phyloP scores from a whole-genome alignment of 2,797 vertebrate species.

The Anabas testudineus region DNA sequence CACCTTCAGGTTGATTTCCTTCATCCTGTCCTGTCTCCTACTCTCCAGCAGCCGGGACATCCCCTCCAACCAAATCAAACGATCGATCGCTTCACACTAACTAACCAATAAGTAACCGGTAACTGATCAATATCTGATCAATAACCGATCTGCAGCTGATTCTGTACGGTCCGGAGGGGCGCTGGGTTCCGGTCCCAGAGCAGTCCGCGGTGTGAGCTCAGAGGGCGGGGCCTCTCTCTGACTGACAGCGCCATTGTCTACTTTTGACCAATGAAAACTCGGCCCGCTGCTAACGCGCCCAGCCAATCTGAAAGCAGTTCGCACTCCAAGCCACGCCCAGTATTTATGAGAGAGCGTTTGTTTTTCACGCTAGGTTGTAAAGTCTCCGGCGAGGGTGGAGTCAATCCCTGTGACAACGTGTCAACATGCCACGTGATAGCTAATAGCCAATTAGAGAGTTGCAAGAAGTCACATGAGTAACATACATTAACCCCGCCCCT shows the following conservation, averaged over 20 bases:
- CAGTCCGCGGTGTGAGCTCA: slow-evolving; percentile 63
- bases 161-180: background rate
- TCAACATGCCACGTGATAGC: slow-evolving; percentile 38
- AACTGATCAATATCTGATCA: background rate
- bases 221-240: slow-evolving; percentile 27
- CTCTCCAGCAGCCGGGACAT: slow-evolving; percentile 84
- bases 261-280: slow-evolving; percentile 50
- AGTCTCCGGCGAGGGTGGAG: background rate
- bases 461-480: slow-evolving; percentile 22
- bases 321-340: background rate
- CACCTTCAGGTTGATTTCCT: slow-evolving; percentile 83
- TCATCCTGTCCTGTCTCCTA: slow-evolving; percentile 84
- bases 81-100: background rate
- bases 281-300: slow-evolving; percentile 10
- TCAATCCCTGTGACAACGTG: slow-evolving; percentile 65
- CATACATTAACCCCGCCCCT: slow-evolving; percentile 6
- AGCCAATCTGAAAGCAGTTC: slow-evolving; percentile 32
- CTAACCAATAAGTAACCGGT: background rate
- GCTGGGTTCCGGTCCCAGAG: slow-evolving; percentile 65
- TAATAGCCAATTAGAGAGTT: background rate
- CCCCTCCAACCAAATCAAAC: slow-evolving; percentile 14
- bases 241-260: slow-evolving; percentile 41
- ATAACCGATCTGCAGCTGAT: background rate
- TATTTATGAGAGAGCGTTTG: slow-evolving; percentile 21
- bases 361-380: rapidly evolving